Evolutionary conservation across 1,140 invertebrate species (phyloP), one percentile per base, ranked within the genome.

Genomic region (Chrysopa pallens): DNA sequence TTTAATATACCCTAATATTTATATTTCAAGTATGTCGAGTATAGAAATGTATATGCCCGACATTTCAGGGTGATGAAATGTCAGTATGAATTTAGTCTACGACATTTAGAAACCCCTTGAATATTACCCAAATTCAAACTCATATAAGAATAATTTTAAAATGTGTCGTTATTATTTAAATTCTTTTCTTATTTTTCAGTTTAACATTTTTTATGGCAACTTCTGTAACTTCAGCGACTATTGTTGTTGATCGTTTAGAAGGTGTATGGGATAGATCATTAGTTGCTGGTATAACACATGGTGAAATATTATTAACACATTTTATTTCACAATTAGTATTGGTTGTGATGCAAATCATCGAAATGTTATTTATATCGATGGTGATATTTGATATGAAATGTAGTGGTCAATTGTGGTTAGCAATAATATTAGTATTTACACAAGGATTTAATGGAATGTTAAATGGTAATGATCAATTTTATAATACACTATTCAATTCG

Each of bases 181-280:
- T n/a, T n/a, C n/a, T n/a, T 28, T 12, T 33, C 6, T 33, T 33
- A 33, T 33, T 57, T 60, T 23, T 52, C n/a, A 87, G 83, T 8
- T 73, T 86, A 44, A 68, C 80, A 6, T 89, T 79, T 60, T 83
- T 90, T 60, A 62, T 89, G 60, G 74, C 84, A 0, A 77, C 80
- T 1, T 72, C 79, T 11, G 68, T 88, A 44, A 87, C 83, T 2
- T 79, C 84, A 0, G 68, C 79, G 1, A 71, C 82, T 6, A 81
- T 91, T 54, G 83, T 93, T 29, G 67, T 78, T 1, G 88, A 93
- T 56, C 74, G 80, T 29, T 66, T 75, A 50, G 82, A 86, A 53
- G 85, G 84, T 29, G 68, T 84, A 38, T 77, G 83, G 71, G 74
- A 85, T 51, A 61, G 84, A 44, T 78, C 74, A 40, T 63, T 81